Percentiles rank a stretch among this genome's conserved stretches.
phyloP scores from a whole-genome alignment of 2,113 vertebrate species.

The Poicephalus gulielmi region DNA sequence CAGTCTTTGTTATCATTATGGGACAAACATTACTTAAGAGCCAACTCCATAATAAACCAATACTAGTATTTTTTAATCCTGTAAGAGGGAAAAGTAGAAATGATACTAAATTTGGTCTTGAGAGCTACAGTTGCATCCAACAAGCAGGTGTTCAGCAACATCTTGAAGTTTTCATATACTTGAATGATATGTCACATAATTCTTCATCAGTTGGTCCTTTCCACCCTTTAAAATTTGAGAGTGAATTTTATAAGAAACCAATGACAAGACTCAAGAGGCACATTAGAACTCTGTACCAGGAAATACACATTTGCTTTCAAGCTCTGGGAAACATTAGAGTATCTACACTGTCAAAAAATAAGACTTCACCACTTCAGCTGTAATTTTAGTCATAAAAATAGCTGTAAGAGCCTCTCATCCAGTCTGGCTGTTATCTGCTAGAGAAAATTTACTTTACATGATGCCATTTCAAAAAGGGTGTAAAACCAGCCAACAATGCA shows the following conservation, averaged over 20 bases:
- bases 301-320: not conserved
- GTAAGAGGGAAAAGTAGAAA: not conserved
- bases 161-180: not conserved
- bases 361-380: not conserved
- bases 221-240: not conserved
- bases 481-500: not conserved
- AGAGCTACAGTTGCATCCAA: not conserved
- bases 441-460: not conserved
- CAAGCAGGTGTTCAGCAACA: not conserved
- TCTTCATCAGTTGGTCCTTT: not conserved
- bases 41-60: not conserved
- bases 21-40: slow-evolving; percentile 17
- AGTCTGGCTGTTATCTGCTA: not conserved
- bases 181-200: not conserved
- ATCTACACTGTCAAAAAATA: not conserved
- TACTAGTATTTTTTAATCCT: not conserved
- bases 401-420: not conserved
- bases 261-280: not conserved
- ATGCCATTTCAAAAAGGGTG: not conserved
- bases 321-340: not conserved
- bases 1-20: not conserved
- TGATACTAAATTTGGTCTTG: not conserved
- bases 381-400: not conserved
- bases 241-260: not conserved
- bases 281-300: not conserved